phyloP scores from a whole-genome alignment of 2,888 invertebrate genomes.

The Philopedon plagiatum region DNA sequence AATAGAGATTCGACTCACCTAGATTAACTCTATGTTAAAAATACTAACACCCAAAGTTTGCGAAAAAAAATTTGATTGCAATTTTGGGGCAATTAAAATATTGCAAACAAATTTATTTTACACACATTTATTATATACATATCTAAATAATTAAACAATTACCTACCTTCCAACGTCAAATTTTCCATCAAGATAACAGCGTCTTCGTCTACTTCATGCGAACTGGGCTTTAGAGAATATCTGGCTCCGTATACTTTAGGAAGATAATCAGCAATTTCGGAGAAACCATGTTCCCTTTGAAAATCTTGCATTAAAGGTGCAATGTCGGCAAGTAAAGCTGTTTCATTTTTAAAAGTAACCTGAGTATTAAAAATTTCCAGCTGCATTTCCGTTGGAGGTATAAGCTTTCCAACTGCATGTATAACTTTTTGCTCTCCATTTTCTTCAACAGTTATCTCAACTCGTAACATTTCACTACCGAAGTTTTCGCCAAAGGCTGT shows the following conservation, averaged over 20 bases:
- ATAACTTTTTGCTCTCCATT: slow-evolving; percentile 53
- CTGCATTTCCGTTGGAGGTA: slow-evolving; percentile 71
- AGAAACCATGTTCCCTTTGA: slow-evolving; percentile 69
- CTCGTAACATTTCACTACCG: slow-evolving; percentile 72
- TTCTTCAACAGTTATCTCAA: slow-evolving; percentile 63
- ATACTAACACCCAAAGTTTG: too few species aligned
- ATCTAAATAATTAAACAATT: too few species aligned
- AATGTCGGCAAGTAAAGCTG: slow-evolving; percentile 70
- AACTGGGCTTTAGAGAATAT: slow-evolving; percentile 63
- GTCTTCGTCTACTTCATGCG: slow-evolving; percentile 68
- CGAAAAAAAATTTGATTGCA: too few species aligned
- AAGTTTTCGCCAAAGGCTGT: slow-evolving; percentile 75
- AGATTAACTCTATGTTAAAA: too few species aligned
- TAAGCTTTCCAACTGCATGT: slow-evolving; percentile 72
- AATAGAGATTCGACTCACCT: too few species aligned
- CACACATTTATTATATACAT: too few species aligned
- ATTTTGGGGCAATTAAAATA: too few species aligned
- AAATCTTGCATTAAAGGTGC: slow-evolving; percentile 69
- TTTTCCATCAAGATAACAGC: slow-evolving; percentile 74
- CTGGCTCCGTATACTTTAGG: slow-evolving; percentile 72
- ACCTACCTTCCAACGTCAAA: slow-evolving; percentile 66
- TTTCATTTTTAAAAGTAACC: slow-evolving; percentile 72
- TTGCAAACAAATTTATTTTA: too few species aligned
- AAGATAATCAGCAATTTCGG: slow-evolving; percentile 65
- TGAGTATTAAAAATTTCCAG: slow-evolving; percentile 71